Evolutionary conservation across 2,797 vertebrate species (phyloP).

Genomic region (Phrynocephalus forsythii): DNA sequence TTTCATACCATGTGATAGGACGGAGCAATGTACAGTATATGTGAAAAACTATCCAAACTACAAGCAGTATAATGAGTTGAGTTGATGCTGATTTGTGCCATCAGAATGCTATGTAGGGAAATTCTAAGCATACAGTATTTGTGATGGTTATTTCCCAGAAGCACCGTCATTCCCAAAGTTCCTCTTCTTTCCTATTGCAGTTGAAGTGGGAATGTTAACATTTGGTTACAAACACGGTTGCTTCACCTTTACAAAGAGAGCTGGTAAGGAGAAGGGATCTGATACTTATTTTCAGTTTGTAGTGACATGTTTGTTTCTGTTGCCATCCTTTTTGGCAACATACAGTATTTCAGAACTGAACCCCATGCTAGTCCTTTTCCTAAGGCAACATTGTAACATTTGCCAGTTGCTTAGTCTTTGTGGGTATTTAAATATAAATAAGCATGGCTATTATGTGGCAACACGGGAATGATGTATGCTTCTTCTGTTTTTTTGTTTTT

Average conservation of each 20-base stretch:
- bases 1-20: background rate
- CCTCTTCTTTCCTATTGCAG: conserved; percentile 22
- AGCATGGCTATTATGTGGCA: conserved; percentile 67
- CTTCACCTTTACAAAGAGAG: background rate
- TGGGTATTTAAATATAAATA: conserved; percentile 53
- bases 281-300: conserved; percentile 32
- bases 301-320: conserved; percentile 40
- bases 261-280: conserved; percentile 8
- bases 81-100: conserved; percentile 24
- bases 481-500: conserved; percentile 45
- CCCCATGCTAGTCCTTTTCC: conserved; percentile 40
- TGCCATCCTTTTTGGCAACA: conserved; percentile 27
- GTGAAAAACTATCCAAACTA: background rate
- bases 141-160: background rate
- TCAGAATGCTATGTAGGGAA: background rate
- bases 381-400: no score
- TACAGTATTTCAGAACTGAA: conserved; percentile 54
- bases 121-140: background rate
- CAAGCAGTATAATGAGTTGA: conserved; percentile 2
- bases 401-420: conserved; percentile 47
- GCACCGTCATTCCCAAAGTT: background rate
- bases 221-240: conserved; percentile 29
- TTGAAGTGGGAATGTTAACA: conserved; percentile 30
- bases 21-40: background rate
- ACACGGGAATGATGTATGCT: conserved; percentile 63